These are phyloP conservation scores for Bembecia ichneumoniformis DNA, from an alignment of 2,888 invertebrate species.

Conservation along the genomic window DNA sequence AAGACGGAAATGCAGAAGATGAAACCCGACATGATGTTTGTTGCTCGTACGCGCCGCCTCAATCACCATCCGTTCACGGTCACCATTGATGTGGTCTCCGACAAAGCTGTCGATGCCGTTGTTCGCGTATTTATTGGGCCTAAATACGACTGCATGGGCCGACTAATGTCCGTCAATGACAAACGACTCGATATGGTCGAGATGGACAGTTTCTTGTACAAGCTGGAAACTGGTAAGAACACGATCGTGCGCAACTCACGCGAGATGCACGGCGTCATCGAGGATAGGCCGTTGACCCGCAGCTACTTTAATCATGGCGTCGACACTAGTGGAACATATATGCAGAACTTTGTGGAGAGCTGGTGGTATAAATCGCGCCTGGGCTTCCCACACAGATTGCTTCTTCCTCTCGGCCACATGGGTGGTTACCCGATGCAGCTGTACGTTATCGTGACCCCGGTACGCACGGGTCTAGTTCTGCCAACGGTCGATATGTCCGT, in stretches of 20 bases:
- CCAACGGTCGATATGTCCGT: slow-evolving; percentile 53
- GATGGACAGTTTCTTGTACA: slow-evolving; percentile 70
- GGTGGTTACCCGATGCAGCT: slow-evolving; percentile 77
- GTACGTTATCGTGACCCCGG: slow-evolving; percentile 74
- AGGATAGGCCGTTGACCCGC: slow-evolving; percentile 70
- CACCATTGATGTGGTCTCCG: slow-evolving; percentile 69
- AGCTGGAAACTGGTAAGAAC: slow-evolving; percentile 77
- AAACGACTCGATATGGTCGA: slow-evolving; percentile 58
- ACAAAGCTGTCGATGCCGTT: slow-evolving; percentile 71
- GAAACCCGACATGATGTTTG: slow-evolving; percentile 53
- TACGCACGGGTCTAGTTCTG: slow-evolving; percentile 58
- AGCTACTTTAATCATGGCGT: slow-evolving; percentile 28
- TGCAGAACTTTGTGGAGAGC: slow-evolving; percentile 65
- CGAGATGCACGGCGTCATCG: slow-evolving; percentile 75
- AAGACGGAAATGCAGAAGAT: slow-evolving; percentile 59
- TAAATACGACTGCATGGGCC: slow-evolving; percentile 77
- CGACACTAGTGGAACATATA: slow-evolving; percentile 41
- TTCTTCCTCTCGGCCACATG: slow-evolving; percentile 78
- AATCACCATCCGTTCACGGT: slow-evolving; percentile 78
- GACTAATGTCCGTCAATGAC: slow-evolving; percentile 62
- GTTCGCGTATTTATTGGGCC: slow-evolving; percentile 80
- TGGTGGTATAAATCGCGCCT: slow-evolving; percentile 67
- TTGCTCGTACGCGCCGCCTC: slow-evolving; percentile 74
- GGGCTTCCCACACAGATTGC: slow-evolving; percentile 78
- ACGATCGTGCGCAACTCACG: slow-evolving; percentile 77